phyloP scores from a whole-genome alignment of 2,113 vertebrate species.

The Alethe castanea region DNA sequence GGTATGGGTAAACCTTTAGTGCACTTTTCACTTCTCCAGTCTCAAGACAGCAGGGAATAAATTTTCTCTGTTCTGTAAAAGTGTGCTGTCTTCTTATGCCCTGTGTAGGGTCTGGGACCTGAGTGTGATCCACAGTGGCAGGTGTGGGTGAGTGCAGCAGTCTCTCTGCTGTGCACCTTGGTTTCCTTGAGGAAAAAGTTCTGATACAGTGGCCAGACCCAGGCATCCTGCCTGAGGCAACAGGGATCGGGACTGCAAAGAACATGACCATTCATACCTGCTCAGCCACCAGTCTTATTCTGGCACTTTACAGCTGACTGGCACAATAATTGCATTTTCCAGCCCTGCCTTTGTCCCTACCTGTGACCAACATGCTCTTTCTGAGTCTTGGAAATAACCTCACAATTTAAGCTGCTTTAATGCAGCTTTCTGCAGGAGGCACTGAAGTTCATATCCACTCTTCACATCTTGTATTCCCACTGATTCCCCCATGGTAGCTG shows the following conservation, averaged over 20 bases:
- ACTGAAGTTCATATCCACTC: background rate
- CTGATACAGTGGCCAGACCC: background rate
- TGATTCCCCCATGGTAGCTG: fast-evolving
- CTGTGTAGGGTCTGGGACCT: background rate
- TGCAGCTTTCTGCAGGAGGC: background rate
- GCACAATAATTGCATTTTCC: background rate
- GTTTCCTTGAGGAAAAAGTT: background rate
- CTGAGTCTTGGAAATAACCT: background rate
- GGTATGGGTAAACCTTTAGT: slow-evolving; percentile 15
- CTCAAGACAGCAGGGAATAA: background rate
- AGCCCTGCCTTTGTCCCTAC: fast-evolving
- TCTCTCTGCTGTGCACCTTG: background rate
- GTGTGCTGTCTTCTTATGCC: background rate
- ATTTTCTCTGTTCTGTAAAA: background rate
- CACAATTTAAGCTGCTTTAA: background rate
- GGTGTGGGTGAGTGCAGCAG: background rate
- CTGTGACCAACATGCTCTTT: background rate
- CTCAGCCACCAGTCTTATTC: background rate
- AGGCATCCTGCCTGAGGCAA: background rate
- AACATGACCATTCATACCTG: background rate
- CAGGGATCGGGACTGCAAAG: background rate
- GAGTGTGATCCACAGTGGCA: background rate
- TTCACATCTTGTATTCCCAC: background rate
- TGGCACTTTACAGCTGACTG: background rate
- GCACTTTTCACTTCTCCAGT: slow-evolving; percentile 26